Percentiles rank a stretch among this genome's conserved stretches.
phyloP scores from a whole-genome alignment of 2,113 vertebrate species.

The Lepus europaeus region DNA sequence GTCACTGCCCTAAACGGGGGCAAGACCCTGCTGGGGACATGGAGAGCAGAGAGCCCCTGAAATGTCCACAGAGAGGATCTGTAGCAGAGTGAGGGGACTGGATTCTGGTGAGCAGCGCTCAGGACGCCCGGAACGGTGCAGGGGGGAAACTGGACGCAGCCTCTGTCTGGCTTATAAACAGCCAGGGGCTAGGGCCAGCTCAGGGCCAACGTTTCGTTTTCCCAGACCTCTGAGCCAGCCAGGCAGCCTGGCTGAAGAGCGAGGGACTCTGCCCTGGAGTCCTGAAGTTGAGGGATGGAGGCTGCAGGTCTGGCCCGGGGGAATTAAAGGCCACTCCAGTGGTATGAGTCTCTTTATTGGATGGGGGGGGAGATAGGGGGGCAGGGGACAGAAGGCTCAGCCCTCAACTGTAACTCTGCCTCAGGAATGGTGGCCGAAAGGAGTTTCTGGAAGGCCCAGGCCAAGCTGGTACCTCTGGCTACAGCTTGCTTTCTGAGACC shows the following conservation, averaged over 20 bases:
- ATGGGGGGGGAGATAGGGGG: neutral
- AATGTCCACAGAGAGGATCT: neutral
- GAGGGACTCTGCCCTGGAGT: neutral
- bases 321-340: slow-evolving; percentile 64
- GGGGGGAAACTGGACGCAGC: neutral
- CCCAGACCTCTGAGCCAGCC: neutral
- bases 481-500: slow-evolving; percentile 90
- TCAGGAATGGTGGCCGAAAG: neutral
- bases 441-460: neutral
- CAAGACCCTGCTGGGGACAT: neutral
- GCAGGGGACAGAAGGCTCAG: neutral
- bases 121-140: neutral
- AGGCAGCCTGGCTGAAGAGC: neutral
- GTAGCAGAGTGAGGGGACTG: neutral
- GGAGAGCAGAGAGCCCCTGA: neutral
- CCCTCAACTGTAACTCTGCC: neutral
- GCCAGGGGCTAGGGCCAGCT: neutral
- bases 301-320: slow-evolving; percentile 16
- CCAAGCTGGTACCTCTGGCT: slow-evolving; percentile 72
- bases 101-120: slow-evolving; percentile 3
- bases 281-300: neutral
- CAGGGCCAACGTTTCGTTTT: neutral
- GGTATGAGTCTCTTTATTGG: slow-evolving; percentile 78
- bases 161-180: neutral
- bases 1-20: neutral